phyloP scores from a whole-genome alignment of 2,888 invertebrate genomes.

The Limnephilus marmoratus region DNA sequence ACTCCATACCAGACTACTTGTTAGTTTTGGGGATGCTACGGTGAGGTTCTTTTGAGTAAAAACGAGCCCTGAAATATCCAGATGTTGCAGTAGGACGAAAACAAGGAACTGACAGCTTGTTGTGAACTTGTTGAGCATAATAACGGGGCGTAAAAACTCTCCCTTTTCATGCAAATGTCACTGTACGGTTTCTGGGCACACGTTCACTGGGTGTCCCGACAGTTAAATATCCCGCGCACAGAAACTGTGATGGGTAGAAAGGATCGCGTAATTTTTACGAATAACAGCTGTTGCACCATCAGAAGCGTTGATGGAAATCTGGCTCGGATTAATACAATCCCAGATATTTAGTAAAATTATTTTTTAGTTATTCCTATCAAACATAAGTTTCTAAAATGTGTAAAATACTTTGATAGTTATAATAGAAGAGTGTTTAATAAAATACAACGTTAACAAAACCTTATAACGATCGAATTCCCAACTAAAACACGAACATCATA shows the following conservation, averaged over 20 bases:
- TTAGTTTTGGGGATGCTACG: neutral
- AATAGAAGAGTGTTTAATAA: no score
- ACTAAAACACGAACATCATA: no score
- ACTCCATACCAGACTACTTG: neutral
- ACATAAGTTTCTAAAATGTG: no score
- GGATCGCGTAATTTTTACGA: neutral
- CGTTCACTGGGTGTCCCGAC: neutral
- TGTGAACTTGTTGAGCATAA: neutral
- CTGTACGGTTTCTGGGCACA: neutral
- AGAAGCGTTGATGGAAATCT: neutral
- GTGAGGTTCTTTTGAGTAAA: neutral
- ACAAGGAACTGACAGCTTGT: neutral
- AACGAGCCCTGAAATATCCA: neutral
- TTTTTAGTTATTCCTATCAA: no score
- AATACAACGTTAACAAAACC: no score
- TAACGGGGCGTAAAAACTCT: neutral
- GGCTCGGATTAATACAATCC: neutral
- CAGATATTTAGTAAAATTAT: no score
- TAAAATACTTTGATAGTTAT: no score
- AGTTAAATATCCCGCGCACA: neutral
- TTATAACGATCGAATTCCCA: no score
- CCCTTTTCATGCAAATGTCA: neutral
- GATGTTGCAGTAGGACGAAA: neutral
- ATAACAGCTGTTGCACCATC: neutral
- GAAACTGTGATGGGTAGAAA: neutral